Evolutionary conservation across 2,113 vertebrate genomes (phyloP), one percentile per base, ranked within the genome.

Genomic region (Prionailurus bengalensis): DNA sequence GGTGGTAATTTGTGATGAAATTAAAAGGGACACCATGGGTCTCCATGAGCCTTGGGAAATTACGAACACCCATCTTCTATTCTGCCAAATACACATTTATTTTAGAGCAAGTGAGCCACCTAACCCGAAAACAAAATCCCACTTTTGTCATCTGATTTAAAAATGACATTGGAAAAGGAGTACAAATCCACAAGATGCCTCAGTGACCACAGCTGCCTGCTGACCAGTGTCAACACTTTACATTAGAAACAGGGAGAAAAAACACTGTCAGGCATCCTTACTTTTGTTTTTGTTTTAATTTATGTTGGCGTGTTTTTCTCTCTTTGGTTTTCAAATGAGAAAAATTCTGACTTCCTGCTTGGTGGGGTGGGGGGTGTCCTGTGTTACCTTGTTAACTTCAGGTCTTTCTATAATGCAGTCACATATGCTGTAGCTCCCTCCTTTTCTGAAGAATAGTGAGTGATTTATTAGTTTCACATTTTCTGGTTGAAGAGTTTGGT

Each of bases 371-470:
- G n/a, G 27, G 51, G 11, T 53, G 45, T 83, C 80, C 42, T 74
- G 12, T 58, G 61, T 68, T 33, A 23, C 21, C 89, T 87, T 51
- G 66, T 61, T 45, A 45, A 63, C 4, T 33, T 39, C 63, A 84
- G 9, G 21, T 9, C 42, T 86, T 58, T 45, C 42, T 96, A 81
- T 88, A 76, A 45, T 65, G 29, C 55, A 58, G 39, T 36, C 13
- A 36, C 42, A 65, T 19, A 27, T 23, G 23, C 81, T 53, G 2
- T 66, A 42, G 74, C 12, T 63, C 29, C 31, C 66, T 85, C 11
- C 55, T 94, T 97, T 92, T 53, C 89, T 33, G 55, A 45, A 88
- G 68, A 91, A 79, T 36, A 85, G 36, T 42, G n/a, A 86, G 36
- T 81, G 55, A 89, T 39, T 76, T 21, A 19, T 84, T 70, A 79